Conservation (phyloP, 2,113 vertebrate species). For the Nothobranchius furzeri region DNA sequence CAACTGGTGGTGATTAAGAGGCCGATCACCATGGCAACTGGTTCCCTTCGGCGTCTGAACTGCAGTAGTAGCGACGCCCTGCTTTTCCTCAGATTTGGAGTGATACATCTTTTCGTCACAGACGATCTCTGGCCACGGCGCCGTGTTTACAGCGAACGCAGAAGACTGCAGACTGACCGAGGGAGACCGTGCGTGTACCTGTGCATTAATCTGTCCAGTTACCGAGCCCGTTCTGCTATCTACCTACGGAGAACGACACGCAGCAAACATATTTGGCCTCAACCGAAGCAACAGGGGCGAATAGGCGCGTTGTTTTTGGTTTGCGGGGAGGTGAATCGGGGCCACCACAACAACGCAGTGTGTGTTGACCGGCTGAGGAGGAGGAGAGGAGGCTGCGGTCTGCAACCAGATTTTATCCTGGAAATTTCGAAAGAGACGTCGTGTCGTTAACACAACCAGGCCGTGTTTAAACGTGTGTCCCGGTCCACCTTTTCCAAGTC, state of each 20-base stretch:
- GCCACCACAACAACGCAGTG: constrained; percentile 63
- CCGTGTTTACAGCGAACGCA: constrained; percentile 79
- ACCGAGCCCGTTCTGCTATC: not conserved
- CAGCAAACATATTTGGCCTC: not conserved
- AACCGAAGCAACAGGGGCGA: constrained; percentile 2
- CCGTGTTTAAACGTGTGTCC: not conserved
- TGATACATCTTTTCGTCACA: constrained; percentile 33
- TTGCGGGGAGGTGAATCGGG: constrained; percentile 37
- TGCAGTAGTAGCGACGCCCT: constrained; percentile 51
- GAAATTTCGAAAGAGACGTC: constrained; percentile 56
- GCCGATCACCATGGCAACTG: constrained; percentile 53
- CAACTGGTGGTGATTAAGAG: constrained; percentile 11
- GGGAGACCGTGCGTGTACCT: constrained; percentile 53
- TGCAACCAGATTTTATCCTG: constrained; percentile 64
- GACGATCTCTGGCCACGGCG: constrained; percentile 70
- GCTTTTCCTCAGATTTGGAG: constrained; percentile 19
- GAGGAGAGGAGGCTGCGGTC: constrained; percentile 69
- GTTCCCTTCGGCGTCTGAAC: constrained; percentile 9
- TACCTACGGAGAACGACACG: constrained; percentile 18
- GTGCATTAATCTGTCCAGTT: constrained; percentile 43
- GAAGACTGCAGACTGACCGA: constrained; percentile 63
- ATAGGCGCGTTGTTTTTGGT: not conserved
- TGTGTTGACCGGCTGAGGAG: constrained; percentile 67
- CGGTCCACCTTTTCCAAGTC: not conserved
- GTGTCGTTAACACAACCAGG: constrained; percentile 14